Evolutionary conservation across 2,888 invertebrate species (phyloP).

Genomic region (Drosophila merina): DNA sequence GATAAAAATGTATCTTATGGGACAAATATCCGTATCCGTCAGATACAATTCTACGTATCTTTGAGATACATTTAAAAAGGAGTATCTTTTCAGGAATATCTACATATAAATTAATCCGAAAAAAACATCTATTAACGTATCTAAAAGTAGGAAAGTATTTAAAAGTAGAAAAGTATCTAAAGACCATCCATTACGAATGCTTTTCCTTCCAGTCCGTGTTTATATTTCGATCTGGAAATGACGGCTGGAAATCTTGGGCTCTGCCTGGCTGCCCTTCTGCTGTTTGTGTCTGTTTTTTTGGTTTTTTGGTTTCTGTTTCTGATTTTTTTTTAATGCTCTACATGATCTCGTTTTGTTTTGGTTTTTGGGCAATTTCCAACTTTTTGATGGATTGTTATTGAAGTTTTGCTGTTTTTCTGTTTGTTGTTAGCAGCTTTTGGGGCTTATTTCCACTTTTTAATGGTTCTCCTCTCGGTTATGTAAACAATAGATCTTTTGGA

Average conservation of each 20-base stretch:
- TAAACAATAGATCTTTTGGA: slow-evolving; percentile 47
- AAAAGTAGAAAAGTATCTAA: background rate
- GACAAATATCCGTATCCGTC: too few species aligned
- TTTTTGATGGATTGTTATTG: slow-evolving; percentile 73
- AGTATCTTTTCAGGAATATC: too few species aligned
- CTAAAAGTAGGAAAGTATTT: background rate
- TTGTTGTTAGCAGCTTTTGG: slow-evolving; percentile 27
- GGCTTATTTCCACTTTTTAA: slow-evolving; percentile 57
- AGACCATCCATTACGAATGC: slow-evolving; percentile 69
- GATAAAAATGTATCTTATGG: too few species aligned
- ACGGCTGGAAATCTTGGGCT: slow-evolving; percentile 21
- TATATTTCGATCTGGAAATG: slow-evolving; percentile 62
- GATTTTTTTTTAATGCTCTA: slow-evolving; percentile 57
- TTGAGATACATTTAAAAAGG: too few species aligned
- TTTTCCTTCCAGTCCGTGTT: slow-evolving; percentile 71
- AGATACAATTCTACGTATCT: too few species aligned
- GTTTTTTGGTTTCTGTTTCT: background rate
- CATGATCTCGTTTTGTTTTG: slow-evolving; percentile 72
- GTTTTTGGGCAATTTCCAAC: slow-evolving; percentile 62
- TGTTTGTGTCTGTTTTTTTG: slow-evolving; percentile 27
- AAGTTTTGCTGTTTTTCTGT: slow-evolving; percentile 41
- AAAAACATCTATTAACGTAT: too few species aligned
- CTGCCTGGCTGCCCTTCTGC: slow-evolving; percentile 23
- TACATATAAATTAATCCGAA: too few species aligned
- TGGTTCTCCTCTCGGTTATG: slow-evolving; percentile 52